Percentiles rank a stretch among this genome's conserved stretches.
Evolutionary conservation across 2,113 vertebrate genomes (phyloP).

Genomic region (Muntiacus muntjak): DNA sequence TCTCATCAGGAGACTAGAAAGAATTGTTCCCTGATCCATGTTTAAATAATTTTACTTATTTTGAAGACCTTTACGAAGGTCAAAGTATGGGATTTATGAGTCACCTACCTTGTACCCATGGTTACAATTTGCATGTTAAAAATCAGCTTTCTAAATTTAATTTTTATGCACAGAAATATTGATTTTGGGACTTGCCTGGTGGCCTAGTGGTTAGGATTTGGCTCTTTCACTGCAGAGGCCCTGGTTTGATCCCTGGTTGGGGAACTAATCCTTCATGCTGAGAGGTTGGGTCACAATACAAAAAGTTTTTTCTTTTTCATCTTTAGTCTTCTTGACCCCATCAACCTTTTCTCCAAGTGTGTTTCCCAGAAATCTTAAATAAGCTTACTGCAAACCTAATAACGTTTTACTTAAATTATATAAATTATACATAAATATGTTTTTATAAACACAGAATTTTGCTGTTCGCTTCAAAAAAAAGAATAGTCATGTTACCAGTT

Average conservation of each 20-base stretch:
- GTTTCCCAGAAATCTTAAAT: neutral
- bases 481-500: neutral
- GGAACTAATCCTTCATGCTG: neutral
- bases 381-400: neutral
- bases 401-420: neutral
- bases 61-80: neutral
- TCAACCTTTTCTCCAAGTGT: neutral
- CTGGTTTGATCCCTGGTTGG: neutral
- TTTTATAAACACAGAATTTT: neutral
- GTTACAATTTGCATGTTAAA: neutral
- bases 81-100: neutral
- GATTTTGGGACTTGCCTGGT: neutral
- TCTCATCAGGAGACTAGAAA: neutral
- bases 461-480: neutral
- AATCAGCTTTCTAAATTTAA: neutral
- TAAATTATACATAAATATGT: neutral
- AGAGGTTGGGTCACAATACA: neutral
- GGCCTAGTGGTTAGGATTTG: neutral
- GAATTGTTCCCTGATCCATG: neutral
- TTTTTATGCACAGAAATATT: neutral
- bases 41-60: conserved; percentile 16
- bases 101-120: neutral
- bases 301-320: neutral
- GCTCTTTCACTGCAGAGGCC: neutral
- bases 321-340: neutral